These are phyloP conservation scores for Danionella dracula DNA, from an alignment of 2,797 vertebrate species.

Conservation along the genomic window DNA sequence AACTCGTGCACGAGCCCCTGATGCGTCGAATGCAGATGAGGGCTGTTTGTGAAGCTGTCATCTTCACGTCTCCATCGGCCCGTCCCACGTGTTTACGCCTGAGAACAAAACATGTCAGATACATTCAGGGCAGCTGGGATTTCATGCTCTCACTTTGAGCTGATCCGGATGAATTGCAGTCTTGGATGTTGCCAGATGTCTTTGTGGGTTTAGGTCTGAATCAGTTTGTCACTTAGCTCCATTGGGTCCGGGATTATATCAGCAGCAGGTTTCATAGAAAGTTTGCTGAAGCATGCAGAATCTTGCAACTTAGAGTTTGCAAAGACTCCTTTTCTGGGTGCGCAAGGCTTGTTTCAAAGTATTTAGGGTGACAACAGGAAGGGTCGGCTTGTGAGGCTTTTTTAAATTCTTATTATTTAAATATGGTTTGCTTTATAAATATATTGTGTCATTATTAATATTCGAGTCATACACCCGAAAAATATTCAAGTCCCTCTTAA, in stretches of 20 bases:
- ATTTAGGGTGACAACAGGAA: no score
- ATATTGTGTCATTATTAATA: no score
- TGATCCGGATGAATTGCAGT: constrained; percentile 10
- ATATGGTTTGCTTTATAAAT: no score
- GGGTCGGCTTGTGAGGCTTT: no score
- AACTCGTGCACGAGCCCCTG: constrained; percentile 10
- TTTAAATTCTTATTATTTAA: no score
- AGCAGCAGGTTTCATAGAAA: constrained; percentile 14
- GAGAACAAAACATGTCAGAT: constrained; percentile 2
- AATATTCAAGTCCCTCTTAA: no score
- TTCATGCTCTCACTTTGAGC: background rate
- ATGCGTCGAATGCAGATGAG: constrained; percentile 18
- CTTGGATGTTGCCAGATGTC: constrained; percentile 11
- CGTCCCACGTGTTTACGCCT: constrained; percentile 18
- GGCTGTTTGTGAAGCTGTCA: constrained; percentile 7
- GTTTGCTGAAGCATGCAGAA: background rate
- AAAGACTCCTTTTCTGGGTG: no score
- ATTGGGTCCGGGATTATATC: constrained; percentile 18
- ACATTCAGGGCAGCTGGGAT: background rate
- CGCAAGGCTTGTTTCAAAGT: no score
- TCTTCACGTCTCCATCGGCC: constrained; percentile 8
- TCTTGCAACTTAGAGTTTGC: constrained; percentile 15
- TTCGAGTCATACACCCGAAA: no score
- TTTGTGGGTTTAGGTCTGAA: background rate
- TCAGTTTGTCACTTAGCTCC: constrained; percentile 4